phyloP scores from a whole-genome alignment of 2,797 vertebrate species.

The Synaphobranchus kaupii region DNA sequence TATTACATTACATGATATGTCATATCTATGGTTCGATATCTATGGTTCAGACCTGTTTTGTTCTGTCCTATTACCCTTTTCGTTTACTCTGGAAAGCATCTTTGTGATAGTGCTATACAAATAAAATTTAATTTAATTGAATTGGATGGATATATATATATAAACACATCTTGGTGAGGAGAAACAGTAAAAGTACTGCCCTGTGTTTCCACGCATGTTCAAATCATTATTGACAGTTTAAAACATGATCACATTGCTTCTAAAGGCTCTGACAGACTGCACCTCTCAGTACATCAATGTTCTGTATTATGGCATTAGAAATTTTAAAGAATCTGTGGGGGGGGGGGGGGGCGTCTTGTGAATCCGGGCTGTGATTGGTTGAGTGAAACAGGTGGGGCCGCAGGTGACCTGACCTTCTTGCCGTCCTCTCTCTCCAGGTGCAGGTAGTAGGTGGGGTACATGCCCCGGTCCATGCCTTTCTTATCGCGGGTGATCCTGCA shows the following conservation, averaged over 20 bases:
- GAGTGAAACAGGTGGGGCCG: neutral
- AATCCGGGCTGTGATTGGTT: neutral
- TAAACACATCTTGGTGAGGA: neutral
- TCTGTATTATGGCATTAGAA: neutral
- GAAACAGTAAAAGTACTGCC: neutral
- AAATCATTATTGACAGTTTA: neutral
- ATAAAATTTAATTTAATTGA: too few relatives aligned
- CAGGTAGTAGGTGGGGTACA: conserved; percentile 84
- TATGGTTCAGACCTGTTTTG: too few relatives aligned
- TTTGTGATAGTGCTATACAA: too few relatives aligned
- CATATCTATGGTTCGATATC: too few relatives aligned
- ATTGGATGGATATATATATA: too few relatives aligned
- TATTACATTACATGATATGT: too few relatives aligned
- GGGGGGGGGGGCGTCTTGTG: neutral
- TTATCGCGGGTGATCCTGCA: conserved; percentile 83
- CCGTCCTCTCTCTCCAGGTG: conserved; percentile 82
- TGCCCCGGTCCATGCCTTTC: conserved; percentile 84
- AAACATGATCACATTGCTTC: neutral
- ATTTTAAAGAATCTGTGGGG: neutral
- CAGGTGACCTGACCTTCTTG: conserved; percentile 73
- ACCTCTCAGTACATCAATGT: neutral
- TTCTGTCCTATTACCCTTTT: too few relatives aligned
- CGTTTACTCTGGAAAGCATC: too few relatives aligned
- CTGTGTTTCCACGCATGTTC: neutral
- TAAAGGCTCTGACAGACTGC: neutral